These are phyloP conservation scores for Caenorhabditis elegans DNA, from an alignment of 1,140 invertebrate genomes.

Conservation along the genomic window WBcel235 BX284605.5:6110501-6111000, in stretches of 20 bases:
- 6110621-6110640: constrained; percentile 14
- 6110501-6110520: not conserved
- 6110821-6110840: not conserved
- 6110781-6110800: not conserved
- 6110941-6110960: too few relatives aligned
- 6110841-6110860: not conserved
- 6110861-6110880: not conserved
- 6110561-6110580: not conserved
- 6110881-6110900: not conserved
- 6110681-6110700: not conserved
- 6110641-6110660: not conserved
- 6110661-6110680: not conserved
- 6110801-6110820: not conserved
- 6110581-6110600: not conserved
- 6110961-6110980: too few relatives aligned
- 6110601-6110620: not conserved
- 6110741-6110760: not conserved
- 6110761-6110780: constrained; percentile 14
- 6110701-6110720: not conserved
- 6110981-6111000: too few relatives aligned
- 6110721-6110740: not conserved
- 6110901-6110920: not conserved
- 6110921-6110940: too few relatives aligned
- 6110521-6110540: constrained; percentile 4
- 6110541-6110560: not conserved